Evolutionary conservation across 2,113 vertebrate genomes (phyloP).

Genomic region (Thamnaconus septentrionalis): DNA sequence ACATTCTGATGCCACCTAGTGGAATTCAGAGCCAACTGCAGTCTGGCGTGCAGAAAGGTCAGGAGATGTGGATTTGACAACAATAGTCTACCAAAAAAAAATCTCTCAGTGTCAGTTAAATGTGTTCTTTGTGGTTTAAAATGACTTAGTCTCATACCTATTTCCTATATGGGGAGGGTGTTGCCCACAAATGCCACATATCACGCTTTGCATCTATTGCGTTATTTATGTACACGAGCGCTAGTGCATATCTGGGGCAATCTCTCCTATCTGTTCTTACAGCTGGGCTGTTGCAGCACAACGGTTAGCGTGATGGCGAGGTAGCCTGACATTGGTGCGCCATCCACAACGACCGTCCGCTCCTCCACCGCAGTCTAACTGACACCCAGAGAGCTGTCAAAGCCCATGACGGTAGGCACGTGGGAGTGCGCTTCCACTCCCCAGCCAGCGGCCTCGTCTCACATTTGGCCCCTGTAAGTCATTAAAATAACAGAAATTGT

Average conservation of each 20-base stretch:
- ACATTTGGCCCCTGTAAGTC: no score
- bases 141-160: conserved; percentile 54
- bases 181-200: conserved; percentile 60
- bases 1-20: conserved; percentile 70
- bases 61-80: conserved; percentile 6
- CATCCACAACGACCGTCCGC: conserved; percentile 38
- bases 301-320: conserved; percentile 64
- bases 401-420: no score
- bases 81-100: conserved; percentile 21
- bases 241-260: conserved; percentile 52
- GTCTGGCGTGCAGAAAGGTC: conserved; percentile 31
- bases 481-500: no score
- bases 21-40: conserved; percentile 58
- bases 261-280: conserved; percentile 74
- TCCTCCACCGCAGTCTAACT: conserved; percentile 69
- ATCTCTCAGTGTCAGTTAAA: conserved; percentile 56
- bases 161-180: conserved; percentile 32
- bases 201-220: conserved; percentile 41
- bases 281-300: conserved; percentile 54
- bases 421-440: no score
- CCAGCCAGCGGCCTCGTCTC: no score
- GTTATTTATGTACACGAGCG: conserved; percentile 21
- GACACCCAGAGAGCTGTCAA: conserved; percentile 27
- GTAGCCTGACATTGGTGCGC: conserved; percentile 36
- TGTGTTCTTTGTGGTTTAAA: conserved; percentile 62